Percentiles rank a stretch among this genome's conserved stretches.
Conservation (phyloP, 1,140 invertebrate genomes). For the Mylabris phalerata region DNA sequence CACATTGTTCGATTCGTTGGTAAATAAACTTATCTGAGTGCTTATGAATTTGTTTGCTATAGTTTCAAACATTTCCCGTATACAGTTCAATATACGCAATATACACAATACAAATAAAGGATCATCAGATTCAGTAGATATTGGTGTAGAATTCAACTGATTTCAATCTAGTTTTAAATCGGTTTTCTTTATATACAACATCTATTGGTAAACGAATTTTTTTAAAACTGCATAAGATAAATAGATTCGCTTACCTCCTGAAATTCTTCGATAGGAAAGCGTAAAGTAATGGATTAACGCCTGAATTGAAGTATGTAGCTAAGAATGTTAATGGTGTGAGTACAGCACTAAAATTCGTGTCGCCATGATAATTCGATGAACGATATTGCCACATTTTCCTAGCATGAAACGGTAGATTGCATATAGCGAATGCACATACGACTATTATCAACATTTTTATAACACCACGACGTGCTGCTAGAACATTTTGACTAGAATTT, state of each 20-base stretch:
- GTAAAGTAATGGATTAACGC: slow-evolving; percentile 77
- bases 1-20: too few species aligned
- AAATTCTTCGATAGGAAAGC: slow-evolving; percentile 77
- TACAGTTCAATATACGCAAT: too few species aligned
- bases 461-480: slow-evolving; percentile 61
- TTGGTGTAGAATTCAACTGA: too few species aligned
- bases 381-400: slow-evolving; percentile 73
- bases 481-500: slow-evolving; percentile 59
- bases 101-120: too few species aligned
- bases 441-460: slow-evolving; percentile 72
- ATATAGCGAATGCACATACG: slow-evolving; percentile 76
- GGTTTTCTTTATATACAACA: too few species aligned
- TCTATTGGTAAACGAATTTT: too few species aligned
- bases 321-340: slow-evolving; percentile 78
- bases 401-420: slow-evolving; percentile 78
- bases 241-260: slow-evolving; percentile 39
- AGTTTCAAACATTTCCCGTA: too few species aligned
- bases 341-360: slow-evolving; percentile 55
- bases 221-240: slow-evolving; percentile 1
- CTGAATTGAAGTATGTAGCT: slow-evolving; percentile 77
- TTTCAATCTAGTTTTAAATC: too few species aligned
- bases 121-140: too few species aligned
- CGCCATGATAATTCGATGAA: slow-evolving; percentile 38
- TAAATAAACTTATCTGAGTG: too few species aligned
- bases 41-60: too few species aligned